Conservation (phyloP, 2,888 invertebrate species). For the Idaea aversata region DNA sequence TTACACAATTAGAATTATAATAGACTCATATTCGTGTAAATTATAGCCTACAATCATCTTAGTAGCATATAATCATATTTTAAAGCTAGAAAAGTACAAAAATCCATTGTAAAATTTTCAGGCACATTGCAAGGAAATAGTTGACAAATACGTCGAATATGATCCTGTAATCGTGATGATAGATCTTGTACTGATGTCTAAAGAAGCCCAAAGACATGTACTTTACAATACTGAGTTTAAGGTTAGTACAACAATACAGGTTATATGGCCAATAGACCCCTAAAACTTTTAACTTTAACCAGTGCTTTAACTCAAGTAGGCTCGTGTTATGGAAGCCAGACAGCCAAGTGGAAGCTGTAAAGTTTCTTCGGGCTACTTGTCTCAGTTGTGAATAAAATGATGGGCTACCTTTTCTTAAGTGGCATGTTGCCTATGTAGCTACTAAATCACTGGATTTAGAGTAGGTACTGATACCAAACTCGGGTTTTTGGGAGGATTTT, state of each 20-base stretch:
- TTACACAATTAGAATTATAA: not conserved
- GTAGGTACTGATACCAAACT: too few relatives aligned
- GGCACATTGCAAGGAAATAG: slow-evolving; percentile 86
- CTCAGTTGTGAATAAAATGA: too few relatives aligned
- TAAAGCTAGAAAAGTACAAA: not conserved
- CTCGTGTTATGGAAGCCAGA: not conserved
- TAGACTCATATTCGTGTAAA: not conserved
- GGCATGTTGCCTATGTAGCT: too few relatives aligned
- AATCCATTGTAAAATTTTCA: slow-evolving; percentile 56
- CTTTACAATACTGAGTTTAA: slow-evolving; percentile 89
- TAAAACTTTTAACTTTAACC: not conserved
- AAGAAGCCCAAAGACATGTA: slow-evolving; percentile 91
- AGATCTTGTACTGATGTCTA: slow-evolving; percentile 90
- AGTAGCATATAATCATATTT: not conserved
- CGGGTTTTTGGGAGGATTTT: too few relatives aligned
- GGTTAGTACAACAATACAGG: slow-evolving; percentile 64
- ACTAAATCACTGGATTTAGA: too few relatives aligned
- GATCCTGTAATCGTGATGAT: slow-evolving; percentile 93
- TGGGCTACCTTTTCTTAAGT: too few relatives aligned
- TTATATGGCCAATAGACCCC: not conserved
- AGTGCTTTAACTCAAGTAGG: too few relatives aligned
- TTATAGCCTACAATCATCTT: not conserved
- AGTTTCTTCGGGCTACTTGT: too few relatives aligned
- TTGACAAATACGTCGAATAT: slow-evolving; percentile 95
- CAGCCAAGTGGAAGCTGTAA: too few relatives aligned